Percentiles rank a stretch among this genome's conserved stretches.
These are phyloP conservation scores for Alloplasta piceator DNA, from an alignment of 2,888 invertebrate species.

Conservation along the genomic window DNA sequence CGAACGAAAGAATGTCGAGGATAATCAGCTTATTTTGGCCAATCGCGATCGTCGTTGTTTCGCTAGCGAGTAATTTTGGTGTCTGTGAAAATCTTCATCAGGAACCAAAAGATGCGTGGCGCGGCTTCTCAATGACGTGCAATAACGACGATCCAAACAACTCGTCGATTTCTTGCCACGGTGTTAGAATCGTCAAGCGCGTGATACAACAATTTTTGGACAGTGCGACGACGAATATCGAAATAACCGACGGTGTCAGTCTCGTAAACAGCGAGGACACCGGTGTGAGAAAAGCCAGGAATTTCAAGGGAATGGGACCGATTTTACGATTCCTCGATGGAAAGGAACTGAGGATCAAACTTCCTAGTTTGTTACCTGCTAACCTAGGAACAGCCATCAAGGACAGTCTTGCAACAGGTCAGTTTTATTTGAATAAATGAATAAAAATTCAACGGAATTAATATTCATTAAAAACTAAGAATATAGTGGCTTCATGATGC, in stretches of 20 bases:
- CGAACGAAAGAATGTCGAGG: slow-evolving; percentile 31
- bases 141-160: slow-evolving; percentile 75
- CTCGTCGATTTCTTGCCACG: slow-evolving; percentile 84
- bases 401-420: slow-evolving; percentile 84
- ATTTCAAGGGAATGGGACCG: slow-evolving; percentile 83
- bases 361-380: slow-evolving; percentile 88
- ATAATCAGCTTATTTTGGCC: slow-evolving; percentile 43
- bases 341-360: slow-evolving; percentile 89
- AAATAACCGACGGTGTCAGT: slow-evolving; percentile 87
- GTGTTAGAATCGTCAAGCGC: slow-evolving; percentile 84
- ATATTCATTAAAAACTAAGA: not conserved
- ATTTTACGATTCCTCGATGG: slow-evolving; percentile 88
- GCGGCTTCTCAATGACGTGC: slow-evolving; percentile 70
- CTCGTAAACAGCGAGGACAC: slow-evolving; percentile 85
- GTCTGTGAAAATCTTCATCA: slow-evolving; percentile 49
- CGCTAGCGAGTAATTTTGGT: slow-evolving; percentile 44
- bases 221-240: slow-evolving; percentile 84
- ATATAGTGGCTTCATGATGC: no score
- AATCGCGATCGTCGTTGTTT: slow-evolving; percentile 57
- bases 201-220: slow-evolving; percentile 85
- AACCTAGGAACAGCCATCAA: slow-evolving; percentile 86
- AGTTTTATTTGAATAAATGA: slow-evolving; percentile 78
- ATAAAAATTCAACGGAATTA: not conserved
- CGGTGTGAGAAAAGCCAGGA: slow-evolving; percentile 83
- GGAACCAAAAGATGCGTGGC: slow-evolving; percentile 57